A percentile compares a stretch with the other conserved stretches of the same genome.
Conservation (phyloP, 2,113 vertebrate species). For the Calypte anna region DNA sequence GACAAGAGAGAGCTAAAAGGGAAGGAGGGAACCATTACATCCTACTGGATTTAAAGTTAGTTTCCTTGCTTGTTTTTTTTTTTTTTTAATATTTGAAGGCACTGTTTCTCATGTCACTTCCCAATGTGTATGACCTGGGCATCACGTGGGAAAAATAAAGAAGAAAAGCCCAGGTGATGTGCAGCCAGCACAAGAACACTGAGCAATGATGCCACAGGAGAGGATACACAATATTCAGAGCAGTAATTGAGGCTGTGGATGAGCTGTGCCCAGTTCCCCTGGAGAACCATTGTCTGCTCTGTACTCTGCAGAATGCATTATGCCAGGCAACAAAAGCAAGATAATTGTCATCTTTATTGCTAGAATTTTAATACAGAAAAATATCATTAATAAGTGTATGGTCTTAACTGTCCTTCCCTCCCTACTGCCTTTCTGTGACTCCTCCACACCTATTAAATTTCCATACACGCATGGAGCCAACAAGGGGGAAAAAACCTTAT, state of each 20-base stretch:
- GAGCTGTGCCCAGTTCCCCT: not conserved
- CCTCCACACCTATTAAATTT: not conserved
- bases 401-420: not conserved
- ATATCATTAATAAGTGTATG: not conserved
- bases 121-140: not conserved
- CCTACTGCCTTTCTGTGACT: not conserved
- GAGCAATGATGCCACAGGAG: not conserved
- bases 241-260: not conserved
- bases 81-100: not conserved
- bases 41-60: not conserved
- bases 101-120: not conserved
- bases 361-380: slow-evolving; percentile 1
- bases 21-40: not conserved
- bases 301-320: not conserved
- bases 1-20: not conserved
- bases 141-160: not conserved
- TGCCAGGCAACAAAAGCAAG: not conserved
- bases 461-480: not conserved
- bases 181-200: not conserved
- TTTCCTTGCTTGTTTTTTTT: not conserved
- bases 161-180: not conserved
- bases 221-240: not conserved
- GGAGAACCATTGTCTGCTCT: not conserved
- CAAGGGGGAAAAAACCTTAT: not conserved
- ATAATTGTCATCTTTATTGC: not conserved